Conservation (phyloP, 2,113 vertebrate genomes). For the Semicossyphus pulcher region DNA sequence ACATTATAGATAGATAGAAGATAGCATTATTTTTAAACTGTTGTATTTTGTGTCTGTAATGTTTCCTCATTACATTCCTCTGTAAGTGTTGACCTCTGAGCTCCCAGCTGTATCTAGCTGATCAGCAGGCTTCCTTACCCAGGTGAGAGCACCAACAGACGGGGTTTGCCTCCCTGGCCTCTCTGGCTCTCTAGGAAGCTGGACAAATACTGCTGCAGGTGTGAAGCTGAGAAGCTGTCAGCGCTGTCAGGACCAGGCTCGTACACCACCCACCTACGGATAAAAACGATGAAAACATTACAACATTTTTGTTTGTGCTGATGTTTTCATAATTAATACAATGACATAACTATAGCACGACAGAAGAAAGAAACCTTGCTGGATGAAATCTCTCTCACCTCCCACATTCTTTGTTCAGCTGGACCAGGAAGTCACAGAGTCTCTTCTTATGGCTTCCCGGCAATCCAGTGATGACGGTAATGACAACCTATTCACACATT, state of each 20-base stretch:
- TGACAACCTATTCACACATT: constrained; percentile 82
- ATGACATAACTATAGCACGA: not conserved
- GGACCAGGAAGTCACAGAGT: constrained; percentile 88
- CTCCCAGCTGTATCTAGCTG: not conserved
- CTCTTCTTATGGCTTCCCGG: constrained; percentile 91
- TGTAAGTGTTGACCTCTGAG: constrained; percentile 2
- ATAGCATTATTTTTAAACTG: no score
- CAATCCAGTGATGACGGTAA: constrained; percentile 90
- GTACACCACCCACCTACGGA: constrained; percentile 90
- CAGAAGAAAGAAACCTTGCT: not conserved
- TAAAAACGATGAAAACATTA: not conserved
- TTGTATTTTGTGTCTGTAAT: no score
- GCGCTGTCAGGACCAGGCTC: constrained; percentile 86
- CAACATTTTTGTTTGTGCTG: not conserved
- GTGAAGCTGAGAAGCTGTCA: constrained; percentile 87
- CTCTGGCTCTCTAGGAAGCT: constrained; percentile 85
- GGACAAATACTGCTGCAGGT: constrained; percentile 91
- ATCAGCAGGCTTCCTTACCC: constrained; percentile 82
- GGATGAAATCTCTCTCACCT: constrained; percentile 83
- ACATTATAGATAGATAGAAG: no score
- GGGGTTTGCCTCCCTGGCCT: constrained; percentile 73
- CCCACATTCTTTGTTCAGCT: constrained; percentile 88
- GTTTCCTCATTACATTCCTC: no score
- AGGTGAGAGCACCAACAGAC: constrained; percentile 90
- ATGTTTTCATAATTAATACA: not conserved